phyloP scores from a whole-genome alignment of 2,888 invertebrate species.

The Digitonthophagus gazella region DNA sequence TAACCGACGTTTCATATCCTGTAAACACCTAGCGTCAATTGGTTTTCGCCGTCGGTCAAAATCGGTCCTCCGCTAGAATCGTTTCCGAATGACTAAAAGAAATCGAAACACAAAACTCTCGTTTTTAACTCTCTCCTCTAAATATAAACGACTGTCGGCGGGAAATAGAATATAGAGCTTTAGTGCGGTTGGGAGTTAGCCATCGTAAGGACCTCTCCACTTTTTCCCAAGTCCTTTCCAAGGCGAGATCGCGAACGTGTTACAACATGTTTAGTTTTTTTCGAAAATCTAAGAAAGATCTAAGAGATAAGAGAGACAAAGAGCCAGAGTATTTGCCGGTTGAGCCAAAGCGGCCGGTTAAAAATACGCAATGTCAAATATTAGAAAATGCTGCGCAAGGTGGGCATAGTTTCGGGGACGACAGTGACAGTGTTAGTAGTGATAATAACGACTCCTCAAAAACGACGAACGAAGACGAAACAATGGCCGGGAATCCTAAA shows the following conservation, averaged over 20 bases:
- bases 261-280: constrained; percentile 46
- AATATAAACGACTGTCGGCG: not conserved
- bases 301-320: not conserved
- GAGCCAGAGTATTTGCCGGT: constrained; percentile 8
- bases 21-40: not conserved
- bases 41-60: not conserved
- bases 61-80: not conserved
- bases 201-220: not conserved
- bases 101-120: not conserved
- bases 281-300: constrained; percentile 43
- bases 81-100: not conserved
- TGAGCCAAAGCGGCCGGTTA: constrained; percentile 41
- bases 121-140: not conserved
- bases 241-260: too few relatives aligned
- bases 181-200: not conserved
- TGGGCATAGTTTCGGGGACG: constrained; percentile 34
- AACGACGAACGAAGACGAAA: constrained; percentile 14
- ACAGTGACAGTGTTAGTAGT: constrained; percentile 25
- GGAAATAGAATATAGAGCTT: not conserved
- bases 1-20: too few relatives aligned
- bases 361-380: constrained; percentile 43
- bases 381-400: constrained; percentile 40
- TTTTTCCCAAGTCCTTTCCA: too few relatives aligned
- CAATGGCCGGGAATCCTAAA: not conserved
- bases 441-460: constrained; percentile 31